Evolutionary conservation across 2,888 invertebrate species (phyloP).

Genomic region (Plemyria rubiginata): DNA sequence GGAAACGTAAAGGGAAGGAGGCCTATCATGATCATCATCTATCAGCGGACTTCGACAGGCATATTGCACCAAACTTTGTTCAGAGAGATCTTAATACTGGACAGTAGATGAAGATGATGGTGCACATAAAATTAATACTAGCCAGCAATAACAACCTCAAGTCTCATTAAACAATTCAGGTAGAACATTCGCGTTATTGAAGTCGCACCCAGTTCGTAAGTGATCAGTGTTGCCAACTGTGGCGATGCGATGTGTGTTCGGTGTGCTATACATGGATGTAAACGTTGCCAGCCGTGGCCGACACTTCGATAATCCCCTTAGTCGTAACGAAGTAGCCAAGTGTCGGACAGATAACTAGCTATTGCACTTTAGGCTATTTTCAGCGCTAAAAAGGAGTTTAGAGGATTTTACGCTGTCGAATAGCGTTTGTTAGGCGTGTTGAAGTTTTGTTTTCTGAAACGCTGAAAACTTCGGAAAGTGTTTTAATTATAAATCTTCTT

Average conservation of each 20-base stretch:
- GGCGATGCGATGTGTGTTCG: not conserved
- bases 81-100: too few species aligned
- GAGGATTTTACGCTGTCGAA: slow-evolving; percentile 20
- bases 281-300: slow-evolving; percentile 39
- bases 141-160: too few species aligned
- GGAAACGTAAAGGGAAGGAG: too few species aligned
- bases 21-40: too few species aligned
- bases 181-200: not conserved
- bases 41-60: too few species aligned
- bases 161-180: too few species aligned
- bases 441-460: not conserved
- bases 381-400: slow-evolving; percentile 34
- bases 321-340: slow-evolving; percentile 71
- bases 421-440: slow-evolving; percentile 2
- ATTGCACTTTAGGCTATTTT: slow-evolving; percentile 60
- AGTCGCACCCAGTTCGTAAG: not conserved
- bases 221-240: not conserved
- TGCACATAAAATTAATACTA: too few species aligned
- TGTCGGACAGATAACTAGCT: slow-evolving; percentile 61
- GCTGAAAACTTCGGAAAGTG: not conserved
- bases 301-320: slow-evolving; percentile 69
- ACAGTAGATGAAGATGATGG: too few species aligned
- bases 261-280: slow-evolving; percentile 4
- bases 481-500: too few species aligned
- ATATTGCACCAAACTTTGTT: too few species aligned